A percentile compares a stretch with the other conserved stretches of the same genome.
Evolutionary conservation across 2,888 invertebrate genomes (phyloP).

Genomic region (Petrolisthes cinctipes): DNA sequence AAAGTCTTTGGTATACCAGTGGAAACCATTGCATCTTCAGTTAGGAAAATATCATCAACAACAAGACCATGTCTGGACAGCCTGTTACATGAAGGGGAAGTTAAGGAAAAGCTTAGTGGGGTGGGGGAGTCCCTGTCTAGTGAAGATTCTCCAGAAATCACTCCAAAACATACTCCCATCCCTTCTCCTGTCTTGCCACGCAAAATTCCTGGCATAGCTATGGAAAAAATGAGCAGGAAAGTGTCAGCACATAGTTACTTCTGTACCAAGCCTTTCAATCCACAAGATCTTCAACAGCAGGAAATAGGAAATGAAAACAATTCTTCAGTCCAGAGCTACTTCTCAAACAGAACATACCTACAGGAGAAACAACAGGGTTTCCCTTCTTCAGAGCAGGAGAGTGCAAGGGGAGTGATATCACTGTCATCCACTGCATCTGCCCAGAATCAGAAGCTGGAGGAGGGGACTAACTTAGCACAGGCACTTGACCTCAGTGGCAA

Average conservation of each 20-base stretch:
- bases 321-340: background rate
- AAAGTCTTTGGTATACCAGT: no score
- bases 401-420: background rate
- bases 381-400: background rate
- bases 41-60: background rate
- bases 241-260: constrained; percentile 39
- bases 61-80: background rate
- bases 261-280: constrained; percentile 40
- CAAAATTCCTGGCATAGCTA: constrained; percentile 14
- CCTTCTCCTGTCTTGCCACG: constrained; percentile 13
- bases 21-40: background rate
- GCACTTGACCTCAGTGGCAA: constrained; percentile 13
- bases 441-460: constrained; percentile 35
- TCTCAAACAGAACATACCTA: background rate
- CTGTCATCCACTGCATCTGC: constrained; percentile 4
- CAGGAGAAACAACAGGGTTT: background rate
- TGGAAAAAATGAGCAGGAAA: constrained; percentile 26
- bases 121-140: background rate
- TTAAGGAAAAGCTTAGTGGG: background rate
- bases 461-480: background rate
- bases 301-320: no score
- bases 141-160: background rate
- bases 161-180: constrained; percentile 4
- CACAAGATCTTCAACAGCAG: background rate
- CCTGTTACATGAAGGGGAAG: background rate